Evolutionary conservation across 2,797 vertebrate species (phyloP).

Genomic region (Sitta carolinensis): DNA sequence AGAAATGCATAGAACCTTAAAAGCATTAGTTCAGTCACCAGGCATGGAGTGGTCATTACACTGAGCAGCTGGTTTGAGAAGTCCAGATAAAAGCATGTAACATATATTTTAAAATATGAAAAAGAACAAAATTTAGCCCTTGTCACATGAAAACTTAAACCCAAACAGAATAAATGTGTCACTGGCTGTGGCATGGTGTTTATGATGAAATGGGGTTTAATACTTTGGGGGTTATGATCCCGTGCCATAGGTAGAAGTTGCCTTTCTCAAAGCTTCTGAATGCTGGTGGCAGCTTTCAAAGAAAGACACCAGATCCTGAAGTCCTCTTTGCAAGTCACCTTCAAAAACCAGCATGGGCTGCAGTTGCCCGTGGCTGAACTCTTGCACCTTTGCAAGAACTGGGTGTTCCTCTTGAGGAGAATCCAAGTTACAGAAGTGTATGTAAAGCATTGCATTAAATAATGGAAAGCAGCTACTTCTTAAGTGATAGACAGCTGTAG

Average conservation of each 20-base stretch:
- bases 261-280: not conserved
- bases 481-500: not conserved
- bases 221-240: not conserved
- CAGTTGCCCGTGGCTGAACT: fast-evolving
- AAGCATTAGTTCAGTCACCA: not conserved
- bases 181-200: fast-evolving
- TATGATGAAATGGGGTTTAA: not conserved
- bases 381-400: not conserved
- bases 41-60: not conserved
- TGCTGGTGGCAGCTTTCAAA: not conserved
- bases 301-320: not conserved
- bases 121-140: not conserved
- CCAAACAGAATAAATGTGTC: not conserved
- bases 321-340: not conserved
- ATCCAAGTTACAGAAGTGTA: not conserved
- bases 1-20: not conserved
- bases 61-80: not conserved
- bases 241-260: not conserved
- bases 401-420: not conserved
- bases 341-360: not conserved
- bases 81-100: not conserved
- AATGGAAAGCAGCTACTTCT: not conserved
- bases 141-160: not conserved
- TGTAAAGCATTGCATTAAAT: not conserved
- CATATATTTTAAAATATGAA: not conserved